Evolutionary conservation across 2,888 invertebrate species (phyloP).

Genomic region (Anthophora plumipes): DNA sequence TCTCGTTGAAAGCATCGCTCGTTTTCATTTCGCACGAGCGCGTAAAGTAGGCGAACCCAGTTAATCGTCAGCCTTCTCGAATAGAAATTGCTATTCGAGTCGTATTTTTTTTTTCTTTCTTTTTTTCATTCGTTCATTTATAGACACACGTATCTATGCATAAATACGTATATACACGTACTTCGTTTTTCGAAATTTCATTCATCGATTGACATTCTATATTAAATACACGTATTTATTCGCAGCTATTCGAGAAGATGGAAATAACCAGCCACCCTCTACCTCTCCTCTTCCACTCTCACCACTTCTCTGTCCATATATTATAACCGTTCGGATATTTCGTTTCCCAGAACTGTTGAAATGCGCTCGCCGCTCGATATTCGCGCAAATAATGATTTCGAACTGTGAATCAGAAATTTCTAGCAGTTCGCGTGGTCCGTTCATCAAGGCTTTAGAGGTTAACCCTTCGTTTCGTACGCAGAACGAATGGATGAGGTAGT

Average conservation of each 20-base stretch:
- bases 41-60: slow-evolving; percentile 14
- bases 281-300: no score
- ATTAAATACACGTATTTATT: slow-evolving; percentile 25
- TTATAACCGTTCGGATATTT: slow-evolving; percentile 25
- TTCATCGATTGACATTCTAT: slow-evolving; percentile 1
- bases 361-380: slow-evolving; percentile 26
- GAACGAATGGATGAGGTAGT: slow-evolving; percentile 29
- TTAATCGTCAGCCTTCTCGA: slow-evolving; percentile 5
- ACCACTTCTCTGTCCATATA: not conserved
- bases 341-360: slow-evolving; percentile 23
- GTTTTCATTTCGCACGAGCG: slow-evolving; percentile 21
- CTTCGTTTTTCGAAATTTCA: not conserved
- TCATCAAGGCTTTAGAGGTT: slow-evolving; percentile 63
- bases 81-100: not conserved
- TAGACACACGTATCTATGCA: not conserved
- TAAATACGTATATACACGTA: no score
- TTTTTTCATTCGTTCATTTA: not conserved
- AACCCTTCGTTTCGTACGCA: slow-evolving; percentile 66
- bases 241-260: not conserved
- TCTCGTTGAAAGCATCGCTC: slow-evolving; percentile 25
- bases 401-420: slow-evolving; percentile 54
- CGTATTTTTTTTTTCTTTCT: not conserved
- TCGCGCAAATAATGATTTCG: slow-evolving; percentile 47
- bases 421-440: slow-evolving; percentile 42
- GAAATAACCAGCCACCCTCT: slow-evolving; percentile 2